Base-by-base conservation (phyloP, 1,140 invertebrate species). In the Drosophila ohnishii region DNA sequence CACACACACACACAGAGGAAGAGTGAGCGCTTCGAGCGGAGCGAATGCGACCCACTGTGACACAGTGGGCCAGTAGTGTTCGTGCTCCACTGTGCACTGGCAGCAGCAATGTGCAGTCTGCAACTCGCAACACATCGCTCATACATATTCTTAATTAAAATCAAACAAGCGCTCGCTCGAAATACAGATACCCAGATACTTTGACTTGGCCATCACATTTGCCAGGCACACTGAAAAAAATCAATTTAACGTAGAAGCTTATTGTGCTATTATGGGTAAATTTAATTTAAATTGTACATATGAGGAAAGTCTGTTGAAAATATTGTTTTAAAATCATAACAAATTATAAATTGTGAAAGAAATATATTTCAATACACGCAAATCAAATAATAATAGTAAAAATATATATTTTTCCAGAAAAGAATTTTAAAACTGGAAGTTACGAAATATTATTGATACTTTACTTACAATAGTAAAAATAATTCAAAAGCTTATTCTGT, bases 81-180 rank as follows among this genome's bases (percentile, higher is more conserved):
- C 34, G 66, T 63, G 71, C 75, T 61, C 80, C 75, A 83, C 63
- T 87, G 74, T 75, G 78, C 60, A 5, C 19, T 9, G 19, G 14
- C 14, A 34, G 35, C 75, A 14, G 58, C 58, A 34, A 34, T 60
- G 32, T 75, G 72, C 42, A 44, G 19, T 45, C 44, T 44, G 45
- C 75, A 60, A 50, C 58, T n/a, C 48, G 64, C 63, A 64, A 64
- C 56, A 55, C 55, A 60, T 61, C 40, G 62, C 61, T 75, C 74
- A 50, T 78, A 75, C 45, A 81, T 85, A 81, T 65, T 79, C 86
- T 76, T 87, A 87, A 86, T 87, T 86, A 86, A 86, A 87, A 80
- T 63, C 69, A 65, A 78, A 78, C 75, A 58, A 66, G 50, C 55
- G 16, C 44, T 63, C 34, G 35, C 74, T 28, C 34, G 35, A 39